A percentile compares a stretch with the other conserved stretches of the same genome.
phyloP scores from a whole-genome alignment of 2,888 invertebrate genomes.

The Drosophila conformis region DNA sequence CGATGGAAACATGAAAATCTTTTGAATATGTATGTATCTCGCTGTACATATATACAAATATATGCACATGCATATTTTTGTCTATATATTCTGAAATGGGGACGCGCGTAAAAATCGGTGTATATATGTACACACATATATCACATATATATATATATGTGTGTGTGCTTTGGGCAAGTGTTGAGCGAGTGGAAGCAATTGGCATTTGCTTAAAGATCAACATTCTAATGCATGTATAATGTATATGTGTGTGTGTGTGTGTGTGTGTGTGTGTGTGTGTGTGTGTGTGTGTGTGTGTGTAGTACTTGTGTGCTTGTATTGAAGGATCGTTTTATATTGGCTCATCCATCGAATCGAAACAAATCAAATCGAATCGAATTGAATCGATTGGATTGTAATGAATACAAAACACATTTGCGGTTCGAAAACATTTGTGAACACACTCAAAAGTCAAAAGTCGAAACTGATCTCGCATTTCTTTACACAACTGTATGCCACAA shows the following conservation, averaged over 20 bases:
- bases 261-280: neutral
- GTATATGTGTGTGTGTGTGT: neutral
- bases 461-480: constrained; percentile 1
- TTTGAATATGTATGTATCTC: constrained; percentile 9
- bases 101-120: constrained; percentile 34
- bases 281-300: neutral
- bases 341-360: constrained; percentile 6
- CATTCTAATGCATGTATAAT: neutral
- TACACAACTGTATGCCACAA: constrained; percentile 1
- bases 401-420: neutral
- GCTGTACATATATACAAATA: constrained; percentile 1
- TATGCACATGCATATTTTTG: constrained; percentile 1
- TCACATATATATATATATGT: neutral
- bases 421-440: neutral
- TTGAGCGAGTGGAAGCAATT: constrained; percentile 53
- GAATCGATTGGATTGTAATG: neutral
- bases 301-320: neutral
- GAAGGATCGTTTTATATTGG: neutral
- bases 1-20: constrained; percentile 48
- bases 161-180: constrained; percentile 39
- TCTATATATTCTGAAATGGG: constrained; percentile 40
- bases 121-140: neutral
- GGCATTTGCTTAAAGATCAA: constrained; percentile 32
- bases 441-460: neutral
- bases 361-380: neutral